These are phyloP conservation scores for Styela clava DNA, from an alignment of 23 tunicate species.

Conservation along the genomic window DNA sequence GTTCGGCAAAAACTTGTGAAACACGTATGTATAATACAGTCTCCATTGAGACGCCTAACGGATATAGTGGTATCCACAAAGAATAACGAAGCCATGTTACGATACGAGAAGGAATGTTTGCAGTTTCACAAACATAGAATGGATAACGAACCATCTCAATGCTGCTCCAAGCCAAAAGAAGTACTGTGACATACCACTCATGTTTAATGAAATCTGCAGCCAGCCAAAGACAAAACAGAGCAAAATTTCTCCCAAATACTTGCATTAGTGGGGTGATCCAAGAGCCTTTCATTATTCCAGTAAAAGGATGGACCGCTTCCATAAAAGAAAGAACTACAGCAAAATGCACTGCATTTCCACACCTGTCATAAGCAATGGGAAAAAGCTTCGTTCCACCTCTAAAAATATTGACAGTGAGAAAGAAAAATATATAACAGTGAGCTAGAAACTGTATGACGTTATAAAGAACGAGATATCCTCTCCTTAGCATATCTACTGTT, in stretches of 20 bases:
- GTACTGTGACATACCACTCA: slow-evolving; percentile 22
- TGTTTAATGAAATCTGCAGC: slow-evolving; percentile 23
- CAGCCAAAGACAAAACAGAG: slow-evolving; percentile 49
- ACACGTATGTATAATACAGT: background rate
- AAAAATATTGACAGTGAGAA: background rate
- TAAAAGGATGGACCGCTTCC: slow-evolving; percentile 47
- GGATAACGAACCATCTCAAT: slow-evolving; percentile 67
- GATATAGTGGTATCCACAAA: slow-evolving; percentile 49
- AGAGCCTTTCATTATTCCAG: slow-evolving; percentile 42
- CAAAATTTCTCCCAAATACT: slow-evolving; percentile 55
- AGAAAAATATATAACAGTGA: slow-evolving; percentile 12
- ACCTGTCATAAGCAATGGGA: slow-evolving; percentile 21
- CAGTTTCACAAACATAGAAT: slow-evolving; percentile 32
- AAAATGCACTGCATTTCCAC: slow-evolving; percentile 48
- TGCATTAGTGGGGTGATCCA: slow-evolving; percentile 47
- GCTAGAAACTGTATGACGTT: background rate
- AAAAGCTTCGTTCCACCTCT: slow-evolving; percentile 22
- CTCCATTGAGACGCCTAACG: slow-evolving; percentile 18
- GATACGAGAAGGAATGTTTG: background rate
- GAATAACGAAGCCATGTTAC: slow-evolving; percentile 69
- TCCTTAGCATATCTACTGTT: background rate
- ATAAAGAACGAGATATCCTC: background rate
- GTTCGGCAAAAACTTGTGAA: background rate
- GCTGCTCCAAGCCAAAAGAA: slow-evolving; percentile 56
- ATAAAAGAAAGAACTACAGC: slow-evolving; percentile 49